phyloP scores from a whole-genome alignment of 2,113 vertebrate species.

The Phylloscopus trochiloides region DNA sequence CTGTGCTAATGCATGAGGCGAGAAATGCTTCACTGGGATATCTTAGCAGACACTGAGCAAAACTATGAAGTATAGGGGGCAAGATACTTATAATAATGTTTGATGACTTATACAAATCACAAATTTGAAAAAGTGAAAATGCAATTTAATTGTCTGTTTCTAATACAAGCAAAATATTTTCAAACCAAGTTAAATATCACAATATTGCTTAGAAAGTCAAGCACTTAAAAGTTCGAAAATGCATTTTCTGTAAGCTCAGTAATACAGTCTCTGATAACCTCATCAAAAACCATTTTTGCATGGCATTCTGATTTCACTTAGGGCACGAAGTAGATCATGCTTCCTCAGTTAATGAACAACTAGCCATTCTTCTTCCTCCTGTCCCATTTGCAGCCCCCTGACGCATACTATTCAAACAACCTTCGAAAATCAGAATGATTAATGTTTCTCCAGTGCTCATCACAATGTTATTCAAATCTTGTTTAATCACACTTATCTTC shows the following conservation, averaged over 20 bases:
- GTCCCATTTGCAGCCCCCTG: background rate
- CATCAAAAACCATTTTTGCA: background rate
- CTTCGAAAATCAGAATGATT: conserved; percentile 14
- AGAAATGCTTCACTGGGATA: background rate
- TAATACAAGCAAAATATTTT: background rate
- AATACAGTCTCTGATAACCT: background rate
- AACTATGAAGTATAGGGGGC: background rate
- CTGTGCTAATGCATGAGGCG: background rate
- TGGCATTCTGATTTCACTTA: background rate
- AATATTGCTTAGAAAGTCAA: background rate
- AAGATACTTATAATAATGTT: background rate
- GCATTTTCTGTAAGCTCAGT: background rate
- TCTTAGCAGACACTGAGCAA: background rate
- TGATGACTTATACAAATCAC: background rate
- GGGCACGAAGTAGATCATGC: background rate
- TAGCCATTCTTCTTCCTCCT: background rate
- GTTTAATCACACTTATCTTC: conserved; percentile 41
- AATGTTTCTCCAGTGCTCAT: conserved; percentile 9
- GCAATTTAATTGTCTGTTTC: background rate
- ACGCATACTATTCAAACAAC: background rate
- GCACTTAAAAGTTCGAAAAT: background rate
- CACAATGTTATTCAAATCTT: background rate
- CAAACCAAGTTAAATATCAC: background rate
- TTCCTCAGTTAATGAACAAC: background rate
- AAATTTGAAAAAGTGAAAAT: background rate